Conservation (phyloP, 1,140 invertebrate genomes). For the Calosoma granatense region DNA sequence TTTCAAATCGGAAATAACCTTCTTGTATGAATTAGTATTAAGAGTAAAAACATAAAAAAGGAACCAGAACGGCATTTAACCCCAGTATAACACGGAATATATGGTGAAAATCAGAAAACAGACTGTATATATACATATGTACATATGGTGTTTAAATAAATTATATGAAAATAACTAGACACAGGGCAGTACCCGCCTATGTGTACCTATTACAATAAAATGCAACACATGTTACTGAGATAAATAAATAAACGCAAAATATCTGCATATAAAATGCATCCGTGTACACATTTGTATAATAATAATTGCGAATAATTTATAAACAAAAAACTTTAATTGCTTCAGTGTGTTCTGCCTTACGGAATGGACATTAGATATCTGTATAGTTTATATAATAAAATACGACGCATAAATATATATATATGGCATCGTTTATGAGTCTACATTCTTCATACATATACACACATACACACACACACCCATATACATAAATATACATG, state of each 20-base stretch:
- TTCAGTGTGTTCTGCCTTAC: background rate
- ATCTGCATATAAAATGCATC: constrained; percentile 9
- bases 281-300: constrained; percentile 1
- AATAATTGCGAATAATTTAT: constrained; percentile 1
- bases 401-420: too few species aligned
- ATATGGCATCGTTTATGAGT: too few species aligned
- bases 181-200: too few species aligned
- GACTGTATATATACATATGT: too few species aligned
- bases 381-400: background rate
- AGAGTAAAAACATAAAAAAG: too few species aligned
- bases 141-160: too few species aligned
- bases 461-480: background rate
- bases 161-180: too few species aligned
- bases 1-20: too few species aligned
- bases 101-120: too few species aligned
- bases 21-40: too few species aligned
- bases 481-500: background rate
- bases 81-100: too few species aligned
- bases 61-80: too few species aligned
- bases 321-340: background rate
- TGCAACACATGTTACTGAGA: background rate
- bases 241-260: constrained; percentile 5
- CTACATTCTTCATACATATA: background rate
- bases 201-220: background rate
- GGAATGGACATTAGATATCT: background rate